phyloP scores from a whole-genome alignment of 2,113 vertebrate species.

The Phrynosoma blainvillii region DNA sequence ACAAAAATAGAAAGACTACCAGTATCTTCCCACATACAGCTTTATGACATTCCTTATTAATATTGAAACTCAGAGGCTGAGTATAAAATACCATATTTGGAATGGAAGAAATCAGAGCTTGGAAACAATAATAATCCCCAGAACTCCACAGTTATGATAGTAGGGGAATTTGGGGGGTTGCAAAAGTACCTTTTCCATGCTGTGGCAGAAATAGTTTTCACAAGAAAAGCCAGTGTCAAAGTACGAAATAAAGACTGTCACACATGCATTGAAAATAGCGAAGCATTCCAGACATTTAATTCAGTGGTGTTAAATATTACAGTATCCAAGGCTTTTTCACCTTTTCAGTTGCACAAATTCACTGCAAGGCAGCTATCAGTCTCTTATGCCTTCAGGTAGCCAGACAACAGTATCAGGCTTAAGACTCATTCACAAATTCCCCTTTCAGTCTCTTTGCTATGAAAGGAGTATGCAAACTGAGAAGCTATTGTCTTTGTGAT shows the following conservation, averaged over 20 bases:
- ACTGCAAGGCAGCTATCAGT: no score
- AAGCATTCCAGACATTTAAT: not conserved
- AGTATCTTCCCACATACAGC: not conserved
- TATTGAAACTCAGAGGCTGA: not conserved
- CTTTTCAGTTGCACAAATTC: not conserved
- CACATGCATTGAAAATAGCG: not conserved
- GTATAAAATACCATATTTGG: not conserved
- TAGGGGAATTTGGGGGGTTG: no score
- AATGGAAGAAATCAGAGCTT: not conserved
- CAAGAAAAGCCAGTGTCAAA: not conserved
- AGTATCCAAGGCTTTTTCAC: not conserved
- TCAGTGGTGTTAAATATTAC: not conserved
- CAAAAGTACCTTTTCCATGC: no score
- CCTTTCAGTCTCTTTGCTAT: not conserved
- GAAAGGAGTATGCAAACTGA: not conserved
- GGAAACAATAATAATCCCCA: no score
- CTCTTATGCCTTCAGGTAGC: not conserved
- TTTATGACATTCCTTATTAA: constrained; percentile 17
- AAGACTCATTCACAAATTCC: not conserved
- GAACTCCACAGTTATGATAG: no score
- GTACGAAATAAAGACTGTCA: not conserved
- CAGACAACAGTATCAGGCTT: not conserved
- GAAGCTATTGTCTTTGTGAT: not conserved
- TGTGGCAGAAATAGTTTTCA: not conserved
- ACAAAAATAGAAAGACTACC: constrained; percentile 2